Conservation (phyloP, 2,888 invertebrate species). For the Julus scandinavius region DNA sequence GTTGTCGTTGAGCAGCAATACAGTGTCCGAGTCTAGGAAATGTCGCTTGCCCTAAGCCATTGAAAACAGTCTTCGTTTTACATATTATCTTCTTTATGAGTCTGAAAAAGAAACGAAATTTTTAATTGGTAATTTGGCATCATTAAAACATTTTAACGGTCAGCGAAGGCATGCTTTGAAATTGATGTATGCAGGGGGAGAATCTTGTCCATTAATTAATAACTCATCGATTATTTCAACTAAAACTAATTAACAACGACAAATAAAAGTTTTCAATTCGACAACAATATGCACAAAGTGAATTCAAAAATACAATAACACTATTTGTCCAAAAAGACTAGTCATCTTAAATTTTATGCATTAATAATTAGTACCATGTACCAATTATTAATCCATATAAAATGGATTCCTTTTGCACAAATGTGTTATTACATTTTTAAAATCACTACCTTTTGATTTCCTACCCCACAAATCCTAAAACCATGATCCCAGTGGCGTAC, state of each 20-base stretch:
- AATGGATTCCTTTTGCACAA: too few species aligned
- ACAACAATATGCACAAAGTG: too few species aligned
- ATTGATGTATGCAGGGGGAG: not conserved
- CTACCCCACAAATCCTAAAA: too few species aligned
- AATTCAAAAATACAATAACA: too few species aligned
- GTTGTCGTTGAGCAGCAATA: conserved; percentile 43
- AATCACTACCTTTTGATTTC: too few species aligned
- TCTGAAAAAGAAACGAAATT: conserved; percentile 26
- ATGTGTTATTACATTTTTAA: too few species aligned
- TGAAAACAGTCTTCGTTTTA: conserved; percentile 24
- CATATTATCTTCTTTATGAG: conserved; percentile 40
- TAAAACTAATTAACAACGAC: not conserved
- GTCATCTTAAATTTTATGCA: too few species aligned
- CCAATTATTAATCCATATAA: too few species aligned
- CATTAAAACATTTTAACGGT: not conserved
- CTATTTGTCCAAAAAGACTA: too few species aligned
- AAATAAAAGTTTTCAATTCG: too few species aligned
- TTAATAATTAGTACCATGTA: too few species aligned
- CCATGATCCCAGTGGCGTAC: too few species aligned
- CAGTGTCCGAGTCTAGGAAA: conserved; percentile 35
- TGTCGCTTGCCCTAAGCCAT: conserved; percentile 35
- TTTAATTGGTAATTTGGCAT: not conserved
- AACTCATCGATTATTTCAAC: not conserved
- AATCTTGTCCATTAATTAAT: conserved; percentile 34
- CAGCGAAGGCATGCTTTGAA: not conserved